Conservation (phyloP, 2,113 vertebrate genomes). For the Burhinus oedicnemus region DNA sequence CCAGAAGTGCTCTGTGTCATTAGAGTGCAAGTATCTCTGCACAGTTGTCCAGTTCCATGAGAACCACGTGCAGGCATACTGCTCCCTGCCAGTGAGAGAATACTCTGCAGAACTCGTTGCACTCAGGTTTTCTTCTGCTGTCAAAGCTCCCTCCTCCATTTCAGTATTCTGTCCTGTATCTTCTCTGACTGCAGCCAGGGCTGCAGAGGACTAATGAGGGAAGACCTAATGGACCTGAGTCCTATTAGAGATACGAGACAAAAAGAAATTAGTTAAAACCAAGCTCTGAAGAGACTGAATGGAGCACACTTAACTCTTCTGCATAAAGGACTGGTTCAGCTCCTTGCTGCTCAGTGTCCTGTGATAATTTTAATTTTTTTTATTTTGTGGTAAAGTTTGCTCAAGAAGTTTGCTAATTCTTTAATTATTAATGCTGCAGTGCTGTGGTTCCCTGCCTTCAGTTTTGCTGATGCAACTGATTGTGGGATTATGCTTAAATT, state of each 20-base stretch:
- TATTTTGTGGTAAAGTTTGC: not conserved
- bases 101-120: not conserved
- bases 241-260: not conserved
- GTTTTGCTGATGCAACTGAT: not conserved
- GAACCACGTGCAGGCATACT: not conserved
- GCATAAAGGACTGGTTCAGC: not conserved
- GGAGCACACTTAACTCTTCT: not conserved
- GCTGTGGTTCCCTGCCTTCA: not conserved
- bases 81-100: not conserved
- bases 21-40: not conserved
- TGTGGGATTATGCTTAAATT: not conserved
- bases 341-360: not conserved
- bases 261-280: not conserved
- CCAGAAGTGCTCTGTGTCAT: not conserved
- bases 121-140: not conserved
- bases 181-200: not conserved
- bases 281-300: not conserved
- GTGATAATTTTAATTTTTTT: not conserved
- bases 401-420: not conserved
- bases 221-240: not conserved
- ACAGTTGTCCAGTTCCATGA: not conserved
- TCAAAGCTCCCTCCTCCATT: not conserved
- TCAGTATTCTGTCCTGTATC: not conserved
- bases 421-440: not conserved
- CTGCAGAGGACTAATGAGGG: not conserved